These are phyloP conservation scores for Papilio demoleus DNA, from an alignment of 2,888 invertebrate species.

Conservation along the genomic window DNA sequence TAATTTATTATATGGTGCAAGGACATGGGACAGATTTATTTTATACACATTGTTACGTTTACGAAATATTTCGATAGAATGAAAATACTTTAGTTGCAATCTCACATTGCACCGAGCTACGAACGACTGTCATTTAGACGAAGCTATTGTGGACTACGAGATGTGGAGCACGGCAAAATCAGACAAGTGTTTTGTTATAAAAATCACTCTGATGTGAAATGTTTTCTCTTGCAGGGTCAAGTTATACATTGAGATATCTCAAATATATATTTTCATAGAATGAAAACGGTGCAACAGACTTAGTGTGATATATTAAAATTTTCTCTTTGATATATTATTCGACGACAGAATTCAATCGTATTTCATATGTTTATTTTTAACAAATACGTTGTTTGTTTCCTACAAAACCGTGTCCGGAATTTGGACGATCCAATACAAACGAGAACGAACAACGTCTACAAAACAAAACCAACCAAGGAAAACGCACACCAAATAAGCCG, in stretches of 20 bases:
- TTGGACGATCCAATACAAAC: too few relatives aligned
- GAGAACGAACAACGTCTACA: too few relatives aligned
- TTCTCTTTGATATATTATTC: too few relatives aligned
- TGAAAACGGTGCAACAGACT: neutral
- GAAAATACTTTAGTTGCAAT: conserved; percentile 13
- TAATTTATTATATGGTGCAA: too few relatives aligned
- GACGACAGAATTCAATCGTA: too few relatives aligned
- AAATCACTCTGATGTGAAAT: conserved; percentile 29
- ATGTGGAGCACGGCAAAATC: conserved; percentile 25
- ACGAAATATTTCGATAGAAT: neutral
- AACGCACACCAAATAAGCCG: too few relatives aligned
- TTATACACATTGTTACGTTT: neutral
- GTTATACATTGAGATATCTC: conserved; percentile 13
- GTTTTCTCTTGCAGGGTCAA: conserved; percentile 26
- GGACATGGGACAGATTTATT: too few relatives aligned
- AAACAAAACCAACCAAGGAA: too few relatives aligned
- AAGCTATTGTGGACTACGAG: conserved; percentile 28
- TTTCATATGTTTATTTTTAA: too few relatives aligned
- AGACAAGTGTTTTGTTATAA: conserved; percentile 31
- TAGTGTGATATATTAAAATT: neutral
- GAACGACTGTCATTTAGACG: conserved; percentile 29
- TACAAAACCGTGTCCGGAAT: too few relatives aligned
- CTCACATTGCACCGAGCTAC: conserved; percentile 3
- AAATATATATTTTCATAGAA: conserved; percentile 11
- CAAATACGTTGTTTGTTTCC: too few relatives aligned